Evolutionary conservation across 2,113 vertebrate genomes (phyloP).

Genomic region (Lepus europaeus): DNA sequence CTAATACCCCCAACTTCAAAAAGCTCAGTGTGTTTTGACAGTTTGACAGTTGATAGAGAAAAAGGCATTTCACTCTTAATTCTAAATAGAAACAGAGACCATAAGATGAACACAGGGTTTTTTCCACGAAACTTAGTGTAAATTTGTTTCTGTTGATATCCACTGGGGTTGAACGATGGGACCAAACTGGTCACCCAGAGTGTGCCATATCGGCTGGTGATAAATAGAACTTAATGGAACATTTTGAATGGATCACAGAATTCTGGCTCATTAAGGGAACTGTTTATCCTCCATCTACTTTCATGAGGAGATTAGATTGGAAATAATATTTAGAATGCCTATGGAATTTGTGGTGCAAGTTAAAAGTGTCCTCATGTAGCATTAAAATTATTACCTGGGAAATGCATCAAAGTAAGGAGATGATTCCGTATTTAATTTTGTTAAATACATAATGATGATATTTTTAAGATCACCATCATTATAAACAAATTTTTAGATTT

Average conservation of each 20-base stretch:
- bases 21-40: slow-evolving; percentile 77
- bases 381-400: background rate
- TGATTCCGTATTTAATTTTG: background rate
- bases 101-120: slow-evolving; percentile 66
- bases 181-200: slow-evolving; percentile 56
- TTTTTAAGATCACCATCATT: background rate
- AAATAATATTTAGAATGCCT: background rate
- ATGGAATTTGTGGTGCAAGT: background rate
- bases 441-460: background rate
- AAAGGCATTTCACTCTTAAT: slow-evolving; percentile 79
- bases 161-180: slow-evolving; percentile 30
- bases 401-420: background rate
- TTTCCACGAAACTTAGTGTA: slow-evolving; percentile 67
- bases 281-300: background rate
- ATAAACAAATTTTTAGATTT: background rate
- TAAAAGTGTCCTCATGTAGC: background rate
- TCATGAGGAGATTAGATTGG: background rate
- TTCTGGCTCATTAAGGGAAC: slow-evolving; percentile 60
- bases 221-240: slow-evolving; percentile 82
- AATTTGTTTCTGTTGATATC: slow-evolving; percentile 77
- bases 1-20: slow-evolving; percentile 78
- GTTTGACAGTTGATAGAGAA: slow-evolving; percentile 83
- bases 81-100: slow-evolving; percentile 79
- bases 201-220: slow-evolving; percentile 68
- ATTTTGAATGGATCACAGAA: slow-evolving; percentile 74